Base-by-base conservation (phyloP, 2,888 invertebrate genomes). In the Cordylochernes scorpioides region DNA sequence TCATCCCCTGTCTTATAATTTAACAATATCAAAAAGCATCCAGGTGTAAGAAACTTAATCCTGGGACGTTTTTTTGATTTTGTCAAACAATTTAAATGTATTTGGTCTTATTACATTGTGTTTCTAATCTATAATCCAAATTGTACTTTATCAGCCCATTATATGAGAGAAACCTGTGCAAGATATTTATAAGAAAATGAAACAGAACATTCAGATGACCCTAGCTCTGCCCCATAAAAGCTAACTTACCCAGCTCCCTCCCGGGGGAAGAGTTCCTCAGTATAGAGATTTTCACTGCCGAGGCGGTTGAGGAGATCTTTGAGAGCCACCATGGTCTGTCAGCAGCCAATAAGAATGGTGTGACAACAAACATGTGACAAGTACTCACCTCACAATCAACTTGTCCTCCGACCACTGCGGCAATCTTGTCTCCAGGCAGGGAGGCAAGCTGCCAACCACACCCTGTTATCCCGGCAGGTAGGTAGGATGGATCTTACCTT, bases 301-400 rank as follows among this genome's bases (percentile, higher is more conserved):
- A 84, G 58, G 15, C 63, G 62, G 54, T 94, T 88, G 29, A 84
- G 49, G 30, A 97, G 58, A 59, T 99, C 97, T 55, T 94, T 97
- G 25, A 91, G 58, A 0, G 78, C 70, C 4, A 84, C 64, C 43
- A 97, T 62, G 0, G 86, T 60, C 55, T 53, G 37, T 9, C 35
- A 34, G 22, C 5, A 29, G 27, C 19, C 19, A 28, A 29, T 21
- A 16, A 19, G 10, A 9, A 19, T 19, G 10, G 10, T 19, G 10
- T 19, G 21, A 19, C 9, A 19, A 19, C 21, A 19, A n/a, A 19
- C 10, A n/a, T 19, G 9, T 19, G 9, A 25, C 13, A 12, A 25
- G 30, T 13, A 35, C 29, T 28, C 32, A 52, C 50, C 46, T 91
- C 86, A 2, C 86, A 82, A 55, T 91, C 91, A 3, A 69, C 73